Percentiles rank a stretch among this genome's conserved stretches.
Evolutionary conservation across 2,797 vertebrate species (phyloP).

Genomic region (Carduelis carduelis): DNA sequence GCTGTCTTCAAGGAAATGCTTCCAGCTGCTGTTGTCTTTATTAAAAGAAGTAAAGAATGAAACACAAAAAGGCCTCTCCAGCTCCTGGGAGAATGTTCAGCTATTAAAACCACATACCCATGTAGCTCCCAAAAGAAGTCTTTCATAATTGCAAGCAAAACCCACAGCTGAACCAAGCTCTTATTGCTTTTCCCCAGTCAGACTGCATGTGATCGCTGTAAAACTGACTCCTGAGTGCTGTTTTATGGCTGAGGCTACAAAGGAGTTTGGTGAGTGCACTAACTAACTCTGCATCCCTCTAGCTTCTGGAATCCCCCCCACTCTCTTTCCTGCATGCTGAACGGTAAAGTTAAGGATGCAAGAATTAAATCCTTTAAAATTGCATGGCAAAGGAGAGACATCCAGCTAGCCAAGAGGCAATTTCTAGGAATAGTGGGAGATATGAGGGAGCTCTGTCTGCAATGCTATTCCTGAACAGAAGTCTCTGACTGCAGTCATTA

Average conservation of each 20-base stretch:
- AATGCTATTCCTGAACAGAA: background rate
- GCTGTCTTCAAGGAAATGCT: conserved; percentile 15
- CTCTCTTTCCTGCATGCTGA: background rate
- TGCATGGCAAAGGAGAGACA: background rate
- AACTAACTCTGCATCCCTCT: background rate
- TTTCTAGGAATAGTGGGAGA: background rate
- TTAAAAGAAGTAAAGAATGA: conserved; percentile 43
- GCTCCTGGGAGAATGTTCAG: background rate
- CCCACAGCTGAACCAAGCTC: conserved; percentile 1
- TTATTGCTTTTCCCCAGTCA: conserved; percentile 3
- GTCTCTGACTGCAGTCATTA: background rate
- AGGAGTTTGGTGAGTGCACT: background rate
- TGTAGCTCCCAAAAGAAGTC: conserved; percentile 12
- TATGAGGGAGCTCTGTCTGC: background rate
- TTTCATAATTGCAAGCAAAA: conserved; percentile 46
- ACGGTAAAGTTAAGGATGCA: background rate
- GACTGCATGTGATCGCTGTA: background rate
- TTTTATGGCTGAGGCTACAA: background rate
- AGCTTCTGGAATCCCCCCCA: accelerated
- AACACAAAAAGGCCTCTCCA: background rate
- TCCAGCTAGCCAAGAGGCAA: background rate
- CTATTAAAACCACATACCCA: conserved; percentile 44
- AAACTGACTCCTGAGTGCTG: background rate
- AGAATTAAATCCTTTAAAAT: background rate
- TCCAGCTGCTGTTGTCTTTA: conserved; percentile 39